Percentiles rank a stretch among this genome's conserved stretches.
Conservation (phyloP, 2,113 vertebrate species). For the Rattus rattus region DNA sequence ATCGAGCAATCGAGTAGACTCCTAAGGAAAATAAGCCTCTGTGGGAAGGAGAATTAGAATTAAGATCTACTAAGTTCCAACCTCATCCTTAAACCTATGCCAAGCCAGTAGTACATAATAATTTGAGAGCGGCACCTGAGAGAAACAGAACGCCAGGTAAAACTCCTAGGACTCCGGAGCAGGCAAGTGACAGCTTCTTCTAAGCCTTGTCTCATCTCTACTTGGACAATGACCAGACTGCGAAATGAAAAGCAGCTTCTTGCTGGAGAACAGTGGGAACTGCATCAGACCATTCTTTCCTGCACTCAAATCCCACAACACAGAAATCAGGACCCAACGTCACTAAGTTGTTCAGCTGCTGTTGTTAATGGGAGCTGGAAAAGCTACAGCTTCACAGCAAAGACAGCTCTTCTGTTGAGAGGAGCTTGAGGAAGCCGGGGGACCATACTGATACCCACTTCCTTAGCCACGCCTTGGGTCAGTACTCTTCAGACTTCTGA, state of each 20-base stretch:
- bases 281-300: background rate
- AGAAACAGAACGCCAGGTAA: slow-evolving; percentile 33
- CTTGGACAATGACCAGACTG: background rate
- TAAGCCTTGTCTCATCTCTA: background rate
- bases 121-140: background rate
- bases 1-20: background rate
- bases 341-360: background rate
- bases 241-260: slow-evolving; percentile 8
- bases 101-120: background rate
- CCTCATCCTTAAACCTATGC: background rate
- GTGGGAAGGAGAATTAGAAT: background rate
- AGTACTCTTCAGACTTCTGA: background rate
- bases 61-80: slow-evolving; percentile 13
- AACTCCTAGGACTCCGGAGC: background rate
- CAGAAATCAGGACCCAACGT: background rate
- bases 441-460: background rate
- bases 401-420: background rate
- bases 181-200: background rate
- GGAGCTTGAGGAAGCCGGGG: background rate
- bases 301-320: background rate
- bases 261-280: background rate
- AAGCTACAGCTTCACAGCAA: background rate
- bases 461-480: background rate
- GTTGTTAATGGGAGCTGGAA: background rate
- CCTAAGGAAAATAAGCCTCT: background rate